phyloP scores from a whole-genome alignment of 2,888 invertebrate genomes.

The Tetropium fuscum region DNA sequence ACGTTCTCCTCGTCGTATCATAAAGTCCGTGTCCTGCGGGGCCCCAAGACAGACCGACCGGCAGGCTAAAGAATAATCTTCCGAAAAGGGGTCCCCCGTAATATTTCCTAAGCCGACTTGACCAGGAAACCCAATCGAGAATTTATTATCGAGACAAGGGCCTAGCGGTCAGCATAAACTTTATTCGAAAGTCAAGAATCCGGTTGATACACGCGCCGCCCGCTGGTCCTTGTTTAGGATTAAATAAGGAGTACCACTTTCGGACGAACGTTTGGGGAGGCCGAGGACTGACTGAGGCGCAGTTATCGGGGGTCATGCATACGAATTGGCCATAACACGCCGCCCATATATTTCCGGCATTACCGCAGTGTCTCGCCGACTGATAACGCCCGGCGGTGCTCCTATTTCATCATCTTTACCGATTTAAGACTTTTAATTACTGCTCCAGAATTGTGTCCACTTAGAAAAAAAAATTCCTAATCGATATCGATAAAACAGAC shows the following conservation, averaged over 20 bases:
- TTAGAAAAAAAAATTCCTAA: no score
- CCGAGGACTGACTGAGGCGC: constrained; percentile 35
- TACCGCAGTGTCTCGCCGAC: constrained; percentile 58
- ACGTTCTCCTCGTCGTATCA: no score
- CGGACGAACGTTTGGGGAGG: constrained; percentile 2
- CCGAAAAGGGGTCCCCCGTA: neutral
- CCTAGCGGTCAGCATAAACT: constrained; percentile 20
- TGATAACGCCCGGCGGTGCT: constrained; percentile 56
- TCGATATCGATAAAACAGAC: no score
- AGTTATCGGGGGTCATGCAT: constrained; percentile 55
- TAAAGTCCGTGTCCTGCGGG: no score
- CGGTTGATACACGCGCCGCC: neutral
- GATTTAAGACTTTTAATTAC: no score
- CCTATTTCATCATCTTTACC: no score
- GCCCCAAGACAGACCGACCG: no score
- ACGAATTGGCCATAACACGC: constrained; percentile 59
- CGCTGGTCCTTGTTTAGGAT: constrained; percentile 4
- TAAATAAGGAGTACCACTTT: constrained; percentile 7
- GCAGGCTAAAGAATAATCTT: no score
- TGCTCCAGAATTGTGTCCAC: no score
- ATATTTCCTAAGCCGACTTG: constrained; percentile 10
- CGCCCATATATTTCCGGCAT: constrained; percentile 59
- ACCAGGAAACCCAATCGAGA: constrained; percentile 2
- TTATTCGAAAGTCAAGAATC: constrained; percentile 15
- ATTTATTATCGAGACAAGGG: constrained; percentile 15